phyloP scores from a whole-genome alignment of 2,797 vertebrate species.

The Phaenicophaeus curvirostris region DNA sequence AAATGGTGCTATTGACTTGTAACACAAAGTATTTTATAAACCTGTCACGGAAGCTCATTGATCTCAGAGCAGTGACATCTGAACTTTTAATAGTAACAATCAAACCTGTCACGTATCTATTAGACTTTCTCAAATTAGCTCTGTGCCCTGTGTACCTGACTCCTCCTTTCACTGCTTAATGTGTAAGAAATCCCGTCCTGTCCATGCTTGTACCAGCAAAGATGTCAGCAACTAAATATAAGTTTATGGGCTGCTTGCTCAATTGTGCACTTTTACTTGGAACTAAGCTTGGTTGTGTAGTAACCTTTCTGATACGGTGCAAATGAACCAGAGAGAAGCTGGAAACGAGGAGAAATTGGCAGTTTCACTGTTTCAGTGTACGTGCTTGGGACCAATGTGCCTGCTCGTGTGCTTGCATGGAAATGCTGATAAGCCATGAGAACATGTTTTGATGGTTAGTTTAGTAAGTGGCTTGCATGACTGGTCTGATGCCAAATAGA shows the following conservation, averaged over 20 bases:
- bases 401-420: constrained; percentile 14
- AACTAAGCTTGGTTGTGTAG: neutral
- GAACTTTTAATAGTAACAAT: neutral
- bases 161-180: neutral
- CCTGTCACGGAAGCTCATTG: neutral
- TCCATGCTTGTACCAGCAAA: neutral
- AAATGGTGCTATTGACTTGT: constrained; percentile 3
- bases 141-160: neutral
- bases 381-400: neutral
- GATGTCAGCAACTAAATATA: neutral
- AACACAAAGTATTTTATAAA: neutral
- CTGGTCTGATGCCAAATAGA: constrained; percentile 68
- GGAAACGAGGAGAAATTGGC: neutral
- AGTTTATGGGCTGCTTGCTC: neutral
- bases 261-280: neutral
- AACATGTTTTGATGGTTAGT: constrained; percentile 27
- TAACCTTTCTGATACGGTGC: neutral
- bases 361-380: neutral
- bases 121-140: neutral
- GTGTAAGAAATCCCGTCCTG: neutral
- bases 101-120: neutral
- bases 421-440: constrained; percentile 6
- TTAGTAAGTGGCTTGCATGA: constrained; percentile 65
- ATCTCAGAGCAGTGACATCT: neutral
- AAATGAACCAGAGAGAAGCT: constrained; percentile 4